Evolutionary conservation across 2,113 vertebrate species (phyloP).

Genomic region (Pedionomus torquatus): DNA sequence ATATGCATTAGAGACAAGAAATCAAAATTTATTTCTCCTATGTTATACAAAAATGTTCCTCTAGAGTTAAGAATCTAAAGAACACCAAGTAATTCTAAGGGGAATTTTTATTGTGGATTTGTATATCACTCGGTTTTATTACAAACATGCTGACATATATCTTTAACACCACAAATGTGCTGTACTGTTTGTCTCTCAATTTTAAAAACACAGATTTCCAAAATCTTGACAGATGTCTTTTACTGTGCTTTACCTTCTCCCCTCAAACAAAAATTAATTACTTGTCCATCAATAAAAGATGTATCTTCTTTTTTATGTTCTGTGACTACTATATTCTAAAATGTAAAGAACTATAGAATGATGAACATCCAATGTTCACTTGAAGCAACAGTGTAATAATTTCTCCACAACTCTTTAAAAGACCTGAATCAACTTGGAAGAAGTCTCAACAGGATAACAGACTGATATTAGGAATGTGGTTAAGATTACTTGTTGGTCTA

Average conservation of each 20-base stretch:
- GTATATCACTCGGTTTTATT: constrained; percentile 9
- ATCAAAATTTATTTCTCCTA: background rate
- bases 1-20: background rate
- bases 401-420: background rate
- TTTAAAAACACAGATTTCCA: constrained; percentile 26
- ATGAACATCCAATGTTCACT: background rate
- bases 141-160: constrained; percentile 31
- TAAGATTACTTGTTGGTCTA: background rate
- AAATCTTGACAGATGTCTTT: constrained; percentile 21
- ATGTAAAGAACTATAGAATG: constrained; percentile 10
- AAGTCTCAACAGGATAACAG: background rate
- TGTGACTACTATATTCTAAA: background rate
- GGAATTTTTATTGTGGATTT: constrained; percentile 18
- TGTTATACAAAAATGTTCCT: background rate
- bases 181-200: background rate
- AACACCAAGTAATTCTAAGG: background rate
- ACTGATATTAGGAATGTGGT: background rate
- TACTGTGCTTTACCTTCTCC: constrained; percentile 13
- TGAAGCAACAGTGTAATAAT: background rate
- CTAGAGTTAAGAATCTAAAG: constrained; percentile 10
- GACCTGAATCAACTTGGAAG: background rate
- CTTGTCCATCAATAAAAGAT: constrained; percentile 61
- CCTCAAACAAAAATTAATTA: constrained; percentile 38
- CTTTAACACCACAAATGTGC: background rate
- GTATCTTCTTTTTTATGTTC: constrained; percentile 33